Evolutionary conservation across 2,888 invertebrate species (phyloP), one percentile per base, ranked within the genome.

Genomic region (Tricholauxania praeusta): DNA sequence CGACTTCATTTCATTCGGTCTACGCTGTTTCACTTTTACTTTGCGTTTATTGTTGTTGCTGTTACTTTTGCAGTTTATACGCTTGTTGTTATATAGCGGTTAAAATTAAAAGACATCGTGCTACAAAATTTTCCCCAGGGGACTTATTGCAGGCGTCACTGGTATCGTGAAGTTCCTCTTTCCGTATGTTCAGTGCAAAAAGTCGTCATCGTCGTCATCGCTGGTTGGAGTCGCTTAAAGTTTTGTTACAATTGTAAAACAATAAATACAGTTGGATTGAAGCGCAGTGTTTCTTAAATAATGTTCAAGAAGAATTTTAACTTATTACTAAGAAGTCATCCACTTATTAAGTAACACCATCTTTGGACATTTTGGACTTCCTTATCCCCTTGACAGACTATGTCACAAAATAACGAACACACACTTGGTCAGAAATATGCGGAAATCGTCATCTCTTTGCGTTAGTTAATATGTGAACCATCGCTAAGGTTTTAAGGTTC

Each of bases 1-100:
- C 48, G 71, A 67, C 74, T 77, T 76, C 75, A 73, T 73, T 73
- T 71, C 55, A 67, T 68, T 72, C 55, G 48, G 15, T 82, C 80
- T 80, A 79, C 79, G 83, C 82, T 83, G 82, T 82, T 80, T 82
- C 80, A 79, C 78, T 82, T 81, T 80, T 71, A 68, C 71, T 17
- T 71, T 67, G 19, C 47, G 59, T 14, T 47, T 72, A 19, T 49
- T 53, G 55, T 55, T 53, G 53, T 63, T 71, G n/a, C n/a, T n/a
- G n/a, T n/a, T n/a, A n/a, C n/a, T n/a, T n/a, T n/a, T n/a, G 53
- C 64, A 28, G 8, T 59, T 10, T 67, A 65, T 69, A 28, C 2
- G 28, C 28, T 28, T 63, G 51, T 39, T 67, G 69, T 22, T 59
- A 49, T 66, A 14, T 74, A 65, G 73, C 59, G 65, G 71, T 75